Evolutionary conservation across 1,140 invertebrate genomes (phyloP).

Genomic region (Drosophila bocqueti): DNA sequence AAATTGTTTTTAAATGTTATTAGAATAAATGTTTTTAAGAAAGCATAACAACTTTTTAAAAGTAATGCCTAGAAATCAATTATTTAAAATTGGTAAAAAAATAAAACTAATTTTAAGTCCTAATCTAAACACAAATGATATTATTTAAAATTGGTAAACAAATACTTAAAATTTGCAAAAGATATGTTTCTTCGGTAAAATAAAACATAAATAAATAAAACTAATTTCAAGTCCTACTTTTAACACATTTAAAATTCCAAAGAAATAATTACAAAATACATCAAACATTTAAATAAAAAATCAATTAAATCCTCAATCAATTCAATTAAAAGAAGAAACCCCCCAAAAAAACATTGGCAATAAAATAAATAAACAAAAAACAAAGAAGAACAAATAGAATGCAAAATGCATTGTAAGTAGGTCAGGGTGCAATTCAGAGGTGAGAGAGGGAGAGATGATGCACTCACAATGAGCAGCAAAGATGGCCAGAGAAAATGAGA

Average conservation of each 20-base stretch:
- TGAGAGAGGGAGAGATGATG: constrained; percentile 38
- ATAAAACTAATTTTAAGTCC: too few species aligned
- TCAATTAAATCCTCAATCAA: constrained; percentile 17
- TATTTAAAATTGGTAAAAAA: background rate
- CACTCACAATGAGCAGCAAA: constrained; percentile 16
- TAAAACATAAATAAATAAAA: too few species aligned
- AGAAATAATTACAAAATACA: background rate
- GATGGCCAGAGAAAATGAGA: constrained; percentile 40
- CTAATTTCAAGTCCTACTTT: background rate
- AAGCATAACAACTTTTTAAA: background rate
- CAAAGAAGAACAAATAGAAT: constrained; percentile 36
- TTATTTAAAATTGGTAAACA: background rate
- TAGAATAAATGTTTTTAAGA: too few species aligned
- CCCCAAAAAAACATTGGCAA: constrained; percentile 14
- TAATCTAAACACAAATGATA: too few species aligned
- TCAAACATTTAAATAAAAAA: constrained; percentile 16
- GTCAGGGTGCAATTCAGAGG: constrained; percentile 73
- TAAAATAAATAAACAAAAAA: constrained; percentile 48
- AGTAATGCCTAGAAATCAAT: background rate
- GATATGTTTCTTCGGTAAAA: background rate
- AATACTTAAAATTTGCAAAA: too few species aligned
- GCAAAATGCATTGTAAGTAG: constrained; percentile 70
- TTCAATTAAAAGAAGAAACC: constrained; percentile 29
- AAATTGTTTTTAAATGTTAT: background rate
- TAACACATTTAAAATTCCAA: too few species aligned